phyloP scores from a whole-genome alignment of 2,888 invertebrate species.

The Osmoderma eremita region DNA sequence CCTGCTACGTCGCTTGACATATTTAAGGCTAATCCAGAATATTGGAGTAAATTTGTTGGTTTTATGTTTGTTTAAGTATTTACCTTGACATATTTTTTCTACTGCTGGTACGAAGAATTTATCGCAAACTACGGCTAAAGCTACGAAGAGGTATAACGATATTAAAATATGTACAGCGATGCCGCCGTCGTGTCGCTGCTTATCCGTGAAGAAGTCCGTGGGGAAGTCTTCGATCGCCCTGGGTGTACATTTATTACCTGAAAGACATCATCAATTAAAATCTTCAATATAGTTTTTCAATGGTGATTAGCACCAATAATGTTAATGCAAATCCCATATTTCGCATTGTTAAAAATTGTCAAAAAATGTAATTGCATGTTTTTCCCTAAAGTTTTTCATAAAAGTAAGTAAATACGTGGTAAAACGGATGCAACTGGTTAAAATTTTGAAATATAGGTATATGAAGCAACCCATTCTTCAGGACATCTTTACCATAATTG shows the following conservation, averaged over 20 bases:
- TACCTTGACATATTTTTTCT: conserved; percentile 89
- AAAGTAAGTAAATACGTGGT: no score
- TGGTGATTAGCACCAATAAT: not conserved
- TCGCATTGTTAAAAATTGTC: no score
- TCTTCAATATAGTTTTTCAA: not conserved
- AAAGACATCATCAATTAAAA: conserved; percentile 30
- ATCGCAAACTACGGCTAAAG: conserved; percentile 90
- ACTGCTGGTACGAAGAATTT: conserved; percentile 95
- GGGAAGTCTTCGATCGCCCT: conserved; percentile 92
- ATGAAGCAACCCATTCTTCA: no score
- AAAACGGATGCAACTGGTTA: no score
- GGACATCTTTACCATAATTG: no score
- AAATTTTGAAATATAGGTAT: no score
- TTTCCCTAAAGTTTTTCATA: no score
- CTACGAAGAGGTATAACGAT: conserved; percentile 84
- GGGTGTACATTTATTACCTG: conserved; percentile 77
- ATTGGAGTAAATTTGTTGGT: no score
- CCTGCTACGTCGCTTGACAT: conserved; percentile 85
- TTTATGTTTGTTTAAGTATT: conserved; percentile 58
- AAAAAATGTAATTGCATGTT: no score
- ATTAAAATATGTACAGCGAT: conserved; percentile 83
- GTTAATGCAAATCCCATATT: not conserved
- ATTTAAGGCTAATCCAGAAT: conserved; percentile 69
- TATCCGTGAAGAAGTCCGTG: conserved; percentile 79
- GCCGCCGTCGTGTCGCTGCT: conserved; percentile 81